These are phyloP conservation scores for Aix galericulata DNA, from an alignment of 2,113 vertebrate genomes.

Conservation along the genomic window DNA sequence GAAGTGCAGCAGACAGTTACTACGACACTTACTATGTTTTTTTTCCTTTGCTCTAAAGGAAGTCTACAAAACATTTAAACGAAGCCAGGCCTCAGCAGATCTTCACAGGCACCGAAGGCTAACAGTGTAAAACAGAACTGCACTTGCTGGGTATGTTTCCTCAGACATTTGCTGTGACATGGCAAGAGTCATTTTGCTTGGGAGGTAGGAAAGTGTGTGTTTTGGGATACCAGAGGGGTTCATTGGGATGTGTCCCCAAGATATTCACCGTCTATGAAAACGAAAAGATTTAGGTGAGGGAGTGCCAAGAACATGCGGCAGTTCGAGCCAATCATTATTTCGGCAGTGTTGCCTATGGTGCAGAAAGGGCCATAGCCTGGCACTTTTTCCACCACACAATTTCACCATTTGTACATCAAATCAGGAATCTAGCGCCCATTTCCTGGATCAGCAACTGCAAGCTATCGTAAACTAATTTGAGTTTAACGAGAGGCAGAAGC, in stretches of 20 bases:
- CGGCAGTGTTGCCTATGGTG: neutral
- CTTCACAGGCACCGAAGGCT: neutral
- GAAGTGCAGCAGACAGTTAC: neutral
- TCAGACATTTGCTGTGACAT: neutral
- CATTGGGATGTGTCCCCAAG: neutral
- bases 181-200: neutral
- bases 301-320: neutral
- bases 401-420: neutral
- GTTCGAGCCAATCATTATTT: neutral
- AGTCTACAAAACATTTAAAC: neutral
- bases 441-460: neutral
- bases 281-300: rapidly evolving
- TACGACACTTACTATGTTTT: neutral
- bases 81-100: neutral
- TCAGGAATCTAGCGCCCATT: neutral
- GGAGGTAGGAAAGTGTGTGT: neutral
- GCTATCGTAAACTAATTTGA: neutral
- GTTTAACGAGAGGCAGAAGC: neutral
- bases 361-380: neutral
- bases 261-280: neutral
- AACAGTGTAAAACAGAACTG: neutral
- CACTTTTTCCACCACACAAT: neutral
- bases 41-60: neutral
- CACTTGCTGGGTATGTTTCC: neutral
- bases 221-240: neutral